Base-by-base conservation (phyloP, 53 echinoderm and acorn worm species). In the Stichopus horrens region DNA sequence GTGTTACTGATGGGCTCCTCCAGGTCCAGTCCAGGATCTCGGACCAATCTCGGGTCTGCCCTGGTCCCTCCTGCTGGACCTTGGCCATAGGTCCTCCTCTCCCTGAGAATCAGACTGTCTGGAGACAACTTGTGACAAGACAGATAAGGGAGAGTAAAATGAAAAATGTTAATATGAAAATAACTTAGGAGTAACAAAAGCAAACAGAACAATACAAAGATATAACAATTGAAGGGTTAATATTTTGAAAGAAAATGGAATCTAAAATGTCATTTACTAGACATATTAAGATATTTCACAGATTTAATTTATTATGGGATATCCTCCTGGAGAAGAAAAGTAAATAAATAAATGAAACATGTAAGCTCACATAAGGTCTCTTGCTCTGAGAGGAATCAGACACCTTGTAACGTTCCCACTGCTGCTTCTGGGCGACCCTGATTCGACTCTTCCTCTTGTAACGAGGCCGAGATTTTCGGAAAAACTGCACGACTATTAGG, bases 401-500 rank as follows among this genome's bases (percentile, higher is more conserved):
- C 5, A 87, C 87, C 74, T 74, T 54, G 73, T 87, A 87, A 57
- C 75, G 87, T 73, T 87, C 82, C 78, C 75, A 86, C 19, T 88
- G 92, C 71, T 91, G 73, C 59, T 92, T 89, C 88, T 88, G 91
- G 57, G 95, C 95, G 14, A 92, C 58, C 83, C 91, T 88, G 53
- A 93, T 91, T 20, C 95, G 93, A 6, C 95, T 95, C 57, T 93
- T 86, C 55, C 90, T 86, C 87, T 89, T 93, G 37, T 74, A 80
- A 19, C 94, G 86, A 4, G 95, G 91, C 8, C 95, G 90, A 22
- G 94, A 93, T 79, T 98, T 98, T 22, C 98, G 88, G 90, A 98
- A 98, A 37, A 98, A 54, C 76, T 98, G 95, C 4, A 98, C 95
- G 11, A 98, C 95, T 7, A 95, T 88, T 20, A 98, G 86, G 66